Base-by-base conservation (phyloP, 2,888 invertebrate genomes). In the Lithosia quadra region DNA sequence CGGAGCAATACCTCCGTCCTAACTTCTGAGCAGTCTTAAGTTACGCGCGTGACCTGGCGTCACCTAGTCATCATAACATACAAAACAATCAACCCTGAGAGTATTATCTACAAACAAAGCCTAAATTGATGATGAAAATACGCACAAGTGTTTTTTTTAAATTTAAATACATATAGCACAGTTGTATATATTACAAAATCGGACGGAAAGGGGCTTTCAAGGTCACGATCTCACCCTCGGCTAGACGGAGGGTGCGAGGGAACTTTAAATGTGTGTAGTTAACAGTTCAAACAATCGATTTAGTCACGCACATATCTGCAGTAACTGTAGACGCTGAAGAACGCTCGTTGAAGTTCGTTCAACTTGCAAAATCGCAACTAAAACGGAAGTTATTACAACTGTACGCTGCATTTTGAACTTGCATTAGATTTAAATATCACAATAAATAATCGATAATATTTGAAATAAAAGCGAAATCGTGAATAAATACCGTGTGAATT, bases 181-280 rank as follows among this genome's bases (percentile, higher is more conserved):
- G 57, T 36, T 59, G 34, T 58, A 66, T 72, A 58, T 63, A 62
- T 62, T 73, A 57, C 53, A 63, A 56, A 67, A 74, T 75, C 64
- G 71, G 58, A 70, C 58, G 70, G 62, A 67, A 85, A 84, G 89
- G 90, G 88, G 84, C 84, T 64, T 53, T 76, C 86, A 90, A 90
- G 94, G 94, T 90, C 91, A 82, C 73, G 69, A 84, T 84, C 80
- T 85, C 89, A 85, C 92, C 92, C 92, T 81, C 80, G 81, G 81
- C 89, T 88, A 93, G 92, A 93, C 92, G 78, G 85, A 87, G 92
- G 92, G 93, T 81, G 77, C 82, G 77, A 69, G 77, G 63, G 39
- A 57, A 22, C 22, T 24, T 36, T 11, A n/a, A 57, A 64, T 15
- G 39, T 57, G 81, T 77, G 74, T 80, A 76, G 79, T 78, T 78